Evolutionary conservation across 1,140 invertebrate genomes (phyloP).

Genomic region (Agrilus planipennis): DNA sequence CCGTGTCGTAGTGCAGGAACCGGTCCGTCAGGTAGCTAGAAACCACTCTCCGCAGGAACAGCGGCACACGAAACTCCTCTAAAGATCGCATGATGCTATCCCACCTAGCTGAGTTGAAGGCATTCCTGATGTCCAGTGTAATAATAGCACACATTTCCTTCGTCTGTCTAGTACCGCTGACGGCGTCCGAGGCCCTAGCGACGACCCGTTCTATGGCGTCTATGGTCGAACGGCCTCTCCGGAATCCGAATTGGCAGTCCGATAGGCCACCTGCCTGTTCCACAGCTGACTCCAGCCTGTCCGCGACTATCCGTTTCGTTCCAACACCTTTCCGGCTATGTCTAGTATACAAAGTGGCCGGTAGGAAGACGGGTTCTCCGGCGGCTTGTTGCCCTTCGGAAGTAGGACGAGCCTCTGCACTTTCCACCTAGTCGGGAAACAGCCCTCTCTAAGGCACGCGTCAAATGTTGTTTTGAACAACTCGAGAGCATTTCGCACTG

Average conservation of each 20-base stretch:
- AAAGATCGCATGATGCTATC: no score
- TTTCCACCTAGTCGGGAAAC: conserved; percentile 6
- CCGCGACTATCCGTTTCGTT: conserved; percentile 16
- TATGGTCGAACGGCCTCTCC: no score
- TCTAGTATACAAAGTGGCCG: conserved; percentile 27
- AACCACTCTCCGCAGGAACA: no score
- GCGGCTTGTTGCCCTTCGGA: not conserved
- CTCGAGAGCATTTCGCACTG: not conserved
- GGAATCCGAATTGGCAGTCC: no score
- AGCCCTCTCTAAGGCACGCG: not conserved
- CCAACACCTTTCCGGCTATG: conserved; percentile 20
- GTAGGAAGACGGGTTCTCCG: conserved; percentile 15
- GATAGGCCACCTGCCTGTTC: no score
- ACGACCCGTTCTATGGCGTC: conserved; percentile 8
- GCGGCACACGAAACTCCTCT: no score
- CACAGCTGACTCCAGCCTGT: conserved; percentile 14
- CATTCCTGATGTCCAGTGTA: no score
- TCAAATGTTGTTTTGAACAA: not conserved
- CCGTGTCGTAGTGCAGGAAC: no score
- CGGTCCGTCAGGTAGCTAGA: no score
- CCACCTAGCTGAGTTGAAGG: no score
- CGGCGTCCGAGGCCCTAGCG: conserved; percentile 7
- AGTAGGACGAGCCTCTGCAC: conserved; percentile 1
- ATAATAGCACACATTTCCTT: no score
- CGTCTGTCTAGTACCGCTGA: no score